phyloP scores from a whole-genome alignment of 1,140 invertebrate genomes.

The Pogonus chalceus region DNA sequence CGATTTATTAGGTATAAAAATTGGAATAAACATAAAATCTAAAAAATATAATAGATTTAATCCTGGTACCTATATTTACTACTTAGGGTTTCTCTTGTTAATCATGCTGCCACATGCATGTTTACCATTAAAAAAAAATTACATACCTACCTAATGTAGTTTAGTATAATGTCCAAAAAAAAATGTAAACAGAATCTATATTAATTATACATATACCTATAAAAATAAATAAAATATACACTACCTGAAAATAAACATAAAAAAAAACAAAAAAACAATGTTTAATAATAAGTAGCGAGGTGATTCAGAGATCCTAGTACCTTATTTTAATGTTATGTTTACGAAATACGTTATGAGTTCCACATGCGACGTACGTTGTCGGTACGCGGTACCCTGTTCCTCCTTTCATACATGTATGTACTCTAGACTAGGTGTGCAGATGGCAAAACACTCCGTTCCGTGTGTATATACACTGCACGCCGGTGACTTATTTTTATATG shows the following conservation, averaged over 20 bases:
- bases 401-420: not conserved
- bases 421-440: constrained; percentile 3
- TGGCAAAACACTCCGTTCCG: constrained; percentile 8
- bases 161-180: constrained; percentile 1
- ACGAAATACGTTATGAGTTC: not conserved
- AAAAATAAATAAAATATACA: not conserved
- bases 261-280: constrained; percentile 1
- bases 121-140: not conserved
- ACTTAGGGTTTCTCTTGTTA: not conserved
- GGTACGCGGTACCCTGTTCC: not conserved
- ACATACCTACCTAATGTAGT: not conserved
- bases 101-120: constrained; percentile 7
- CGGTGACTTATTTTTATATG: constrained; percentile 34
- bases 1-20: not conserved
- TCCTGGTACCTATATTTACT: no score
- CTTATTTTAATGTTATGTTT: no score
- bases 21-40: not conserved
- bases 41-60: not conserved
- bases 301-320: no score
- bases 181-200: constrained; percentile 2
- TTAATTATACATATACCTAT: not conserved
- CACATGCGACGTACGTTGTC: not conserved
- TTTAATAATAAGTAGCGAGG: not conserved
- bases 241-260: constrained; percentile 1
- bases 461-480: not conserved